Evolutionary conservation across 2,113 vertebrate genomes (phyloP), one percentile per base, ranked within the genome.

Genomic region (Crotalus viridis): DNA sequence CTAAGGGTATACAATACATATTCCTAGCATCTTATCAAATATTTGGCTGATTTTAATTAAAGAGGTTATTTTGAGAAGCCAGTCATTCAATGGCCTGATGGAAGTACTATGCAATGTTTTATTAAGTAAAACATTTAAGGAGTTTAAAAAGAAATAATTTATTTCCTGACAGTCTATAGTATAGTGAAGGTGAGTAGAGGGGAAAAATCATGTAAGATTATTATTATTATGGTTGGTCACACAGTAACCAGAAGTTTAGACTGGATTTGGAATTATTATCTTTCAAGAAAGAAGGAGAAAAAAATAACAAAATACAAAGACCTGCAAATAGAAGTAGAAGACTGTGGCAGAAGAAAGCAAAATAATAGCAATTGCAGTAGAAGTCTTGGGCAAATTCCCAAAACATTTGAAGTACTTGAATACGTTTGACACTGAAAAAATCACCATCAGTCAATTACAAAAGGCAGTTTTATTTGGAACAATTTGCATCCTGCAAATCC

Each of bases 61-160:
- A 85, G 9, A 59, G 22, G 26, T 86, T 85, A 52, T 89, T 81
- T 89, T 86, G 91, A 89, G 89, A 86, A 91, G 26, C 86, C 74
- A 91, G 88, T 55, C 48, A 86, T 86, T 74, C 46, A 59, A 86
- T 26, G 57, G 57, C 48, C 87, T 48, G 89, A 92, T 56, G 86
- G 39, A 91, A 64, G 17, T 7, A 69, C 89, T 85, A 94, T 95
- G 10, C 10, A 89, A 22, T 85, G 0, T 91, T 92, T 87, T 87
- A 93, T 93, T 92, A 93, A 92, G 94, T 95, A 88, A 93, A 94
- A 94, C 91, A 0, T 69, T 74, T 92, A 90, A 93, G 74, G 52
- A 88, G 5, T 96, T 96, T 91, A 94, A 91, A 94, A 87, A 81
- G 33, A 86, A 86, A 88, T 88, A 93, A 92, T 46, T 90, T 90